A percentile compares a stretch with the other conserved stretches of the same genome.
Conservation (phyloP, 2,113 vertebrate genomes). For the Neotoma lepida region DNA sequence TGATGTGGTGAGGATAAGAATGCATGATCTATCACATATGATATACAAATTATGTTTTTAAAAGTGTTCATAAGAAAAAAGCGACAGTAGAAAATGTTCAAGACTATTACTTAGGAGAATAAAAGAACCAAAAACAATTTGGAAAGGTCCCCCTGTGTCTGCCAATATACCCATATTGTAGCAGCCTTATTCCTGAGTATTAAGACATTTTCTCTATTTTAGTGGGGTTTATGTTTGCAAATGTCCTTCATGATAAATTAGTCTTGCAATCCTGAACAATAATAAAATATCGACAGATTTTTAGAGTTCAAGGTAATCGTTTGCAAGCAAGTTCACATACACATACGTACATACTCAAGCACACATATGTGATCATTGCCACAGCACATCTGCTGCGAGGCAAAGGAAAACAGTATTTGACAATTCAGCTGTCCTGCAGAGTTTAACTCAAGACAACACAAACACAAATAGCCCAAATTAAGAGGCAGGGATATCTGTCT, state of each 20-base stretch:
- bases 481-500: neutral
- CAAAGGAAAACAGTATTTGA: neutral
- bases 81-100: neutral
- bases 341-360: neutral
- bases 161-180: neutral
- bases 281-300: neutral
- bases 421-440: neutral
- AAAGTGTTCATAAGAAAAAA: neutral
- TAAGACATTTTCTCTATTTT: neutral
- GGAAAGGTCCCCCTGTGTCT: neutral
- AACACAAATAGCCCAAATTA: neutral
- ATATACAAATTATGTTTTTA: neutral
- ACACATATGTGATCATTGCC: neutral
- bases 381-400: neutral
- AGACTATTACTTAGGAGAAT: neutral
- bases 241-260: neutral
- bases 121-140: neutral
- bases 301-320: neutral
- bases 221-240: conserved; percentile 24
- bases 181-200: neutral
- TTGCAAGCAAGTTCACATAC: neutral
- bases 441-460: neutral
- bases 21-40: neutral
- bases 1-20: neutral
- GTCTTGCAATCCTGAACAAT: conserved; percentile 3